These are phyloP conservation scores for Eristalis tenax DNA, from an alignment of 2,888 invertebrate genomes.

Conservation along the genomic window DNA sequence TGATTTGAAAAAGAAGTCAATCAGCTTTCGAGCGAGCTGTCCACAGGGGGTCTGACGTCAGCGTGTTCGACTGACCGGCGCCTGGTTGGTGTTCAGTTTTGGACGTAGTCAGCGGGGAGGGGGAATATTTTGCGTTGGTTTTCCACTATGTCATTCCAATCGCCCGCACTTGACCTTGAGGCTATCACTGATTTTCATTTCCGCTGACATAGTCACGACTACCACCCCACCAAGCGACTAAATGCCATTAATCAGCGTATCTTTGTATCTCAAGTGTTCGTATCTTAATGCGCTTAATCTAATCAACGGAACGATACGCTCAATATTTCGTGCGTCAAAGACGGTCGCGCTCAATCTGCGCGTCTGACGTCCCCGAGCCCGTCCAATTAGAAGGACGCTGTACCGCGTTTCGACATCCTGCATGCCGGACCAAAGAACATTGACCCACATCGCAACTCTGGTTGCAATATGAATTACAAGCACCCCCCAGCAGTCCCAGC, in stretches of 20 bases:
- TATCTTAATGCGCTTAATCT: slow-evolving; percentile 37
- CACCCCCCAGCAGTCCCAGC: no score
- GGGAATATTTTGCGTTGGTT: not conserved
- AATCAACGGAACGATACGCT: slow-evolving; percentile 9
- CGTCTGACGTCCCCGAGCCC: not conserved
- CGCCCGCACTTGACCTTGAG: not conserved
- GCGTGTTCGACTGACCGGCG: not conserved
- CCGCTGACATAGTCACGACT: not conserved
- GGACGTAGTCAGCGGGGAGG: no score
- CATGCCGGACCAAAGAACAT: not conserved
- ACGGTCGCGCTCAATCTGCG: not conserved
- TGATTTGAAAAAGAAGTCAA: not conserved
- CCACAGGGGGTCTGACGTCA: no score
- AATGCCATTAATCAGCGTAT: not conserved
- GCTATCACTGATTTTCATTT: not conserved
- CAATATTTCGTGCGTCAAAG: not conserved
- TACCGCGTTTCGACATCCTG: slow-evolving; percentile 9
- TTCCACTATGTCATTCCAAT: not conserved
- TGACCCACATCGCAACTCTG: not conserved
- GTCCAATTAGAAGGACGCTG: slow-evolving; percentile 19
- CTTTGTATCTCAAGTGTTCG: slow-evolving; percentile 17
- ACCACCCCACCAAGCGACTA: not conserved
- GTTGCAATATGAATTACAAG: not conserved
- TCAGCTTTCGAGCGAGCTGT: not conserved
- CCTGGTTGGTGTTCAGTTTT: not conserved